Base-by-base conservation (phyloP, 2,888 invertebrate species). In the Hyposoter didymator region DNA sequence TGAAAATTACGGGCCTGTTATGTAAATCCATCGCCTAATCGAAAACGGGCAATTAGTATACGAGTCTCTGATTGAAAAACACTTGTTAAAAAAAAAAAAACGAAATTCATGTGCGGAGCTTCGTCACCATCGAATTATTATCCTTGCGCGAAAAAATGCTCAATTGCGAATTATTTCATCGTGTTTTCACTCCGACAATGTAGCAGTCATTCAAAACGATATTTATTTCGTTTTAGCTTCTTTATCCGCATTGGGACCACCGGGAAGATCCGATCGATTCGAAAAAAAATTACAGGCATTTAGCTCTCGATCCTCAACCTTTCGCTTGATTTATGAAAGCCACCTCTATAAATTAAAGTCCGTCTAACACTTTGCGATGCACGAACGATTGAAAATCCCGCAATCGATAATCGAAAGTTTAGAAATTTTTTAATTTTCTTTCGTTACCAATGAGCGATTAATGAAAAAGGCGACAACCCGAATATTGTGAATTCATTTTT, bases 1-100 rank as follows among this genome's bases (percentile, higher is more conserved):
- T 87, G 85, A 86, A 84, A 78, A 88, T 85, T 79, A 83, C 78
- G 78, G 78, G 17, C 67, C 78, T 64, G 73, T 85, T 74, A 87
- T 85, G 85, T 19, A 78, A 85, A 85, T 85, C 70, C 43, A 79
- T 47, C 47, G 81, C 55, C 75, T 85, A 83, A 81, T 81, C 85
- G 85, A 85, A 67, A 66, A 17, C 45, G 17, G 70, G 78, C 82
- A 82, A 82, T 85, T 85, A 82, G 73, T 85, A 72, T 66, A 59
- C 55, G 49, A 39, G 73, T 22, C n/a, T 80, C 78, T 82, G 49
- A 80, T 80, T 84, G 78, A 79, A 72, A 84, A 76, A 72, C 35
- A 14, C 43, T 55, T 19, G 32, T 43, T 52, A 52, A 32, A 55
- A 28, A 64, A 70, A 32, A 55, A 39, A 69, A 28, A 78, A 3